Conservation (phyloP, 2,797 vertebrate species). For the Nasua narica region DNA sequence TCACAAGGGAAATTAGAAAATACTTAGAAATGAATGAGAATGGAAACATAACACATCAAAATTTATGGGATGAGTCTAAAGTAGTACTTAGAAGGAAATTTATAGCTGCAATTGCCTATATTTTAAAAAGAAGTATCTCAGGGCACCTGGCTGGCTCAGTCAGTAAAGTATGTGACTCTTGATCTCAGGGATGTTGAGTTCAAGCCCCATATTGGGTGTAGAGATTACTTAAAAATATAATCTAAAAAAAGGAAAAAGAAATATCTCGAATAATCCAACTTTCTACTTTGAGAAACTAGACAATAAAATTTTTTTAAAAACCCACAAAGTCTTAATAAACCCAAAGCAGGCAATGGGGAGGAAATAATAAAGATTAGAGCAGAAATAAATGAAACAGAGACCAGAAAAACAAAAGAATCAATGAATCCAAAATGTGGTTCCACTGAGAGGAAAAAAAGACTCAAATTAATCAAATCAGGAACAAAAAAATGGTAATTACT, state of each 20-base stretch:
- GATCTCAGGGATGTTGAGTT: background rate
- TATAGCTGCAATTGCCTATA: background rate
- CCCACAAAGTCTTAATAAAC: background rate
- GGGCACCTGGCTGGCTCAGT: background rate
- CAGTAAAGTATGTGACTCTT: background rate
- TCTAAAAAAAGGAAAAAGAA: background rate
- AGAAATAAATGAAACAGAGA: background rate
- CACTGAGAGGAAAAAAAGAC: background rate
- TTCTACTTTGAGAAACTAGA: background rate
- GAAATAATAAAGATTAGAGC: background rate
- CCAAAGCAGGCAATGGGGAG: background rate
- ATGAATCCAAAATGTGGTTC: background rate
- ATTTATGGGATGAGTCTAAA: background rate
- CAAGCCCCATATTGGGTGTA: background rate
- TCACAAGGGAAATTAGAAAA: background rate
- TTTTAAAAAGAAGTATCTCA: background rate
- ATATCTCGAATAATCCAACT: background rate
- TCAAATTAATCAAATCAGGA: background rate
- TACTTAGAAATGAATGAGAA: background rate
- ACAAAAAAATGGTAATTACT: background rate
- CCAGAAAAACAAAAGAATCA: background rate
- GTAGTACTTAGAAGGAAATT: background rate
- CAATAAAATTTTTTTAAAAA: background rate
- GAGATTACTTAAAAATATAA: background rate
- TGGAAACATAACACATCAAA: background rate